Base-by-base conservation (phyloP, 2,113 vertebrate species). In the Aramus guarauna region DNA sequence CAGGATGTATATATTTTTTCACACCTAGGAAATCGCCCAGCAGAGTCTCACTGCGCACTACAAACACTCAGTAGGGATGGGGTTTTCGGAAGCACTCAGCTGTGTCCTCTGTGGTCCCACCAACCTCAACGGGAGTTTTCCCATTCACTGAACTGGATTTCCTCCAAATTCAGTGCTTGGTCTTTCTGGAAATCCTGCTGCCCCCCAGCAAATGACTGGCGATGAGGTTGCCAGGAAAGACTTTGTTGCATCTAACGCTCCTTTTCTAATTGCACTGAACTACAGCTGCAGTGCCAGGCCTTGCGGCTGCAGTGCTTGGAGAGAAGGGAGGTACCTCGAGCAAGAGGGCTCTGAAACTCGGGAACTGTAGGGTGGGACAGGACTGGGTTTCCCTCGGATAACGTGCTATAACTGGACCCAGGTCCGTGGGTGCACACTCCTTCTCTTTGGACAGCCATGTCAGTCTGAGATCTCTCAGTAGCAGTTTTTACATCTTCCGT, bases 161-260 rank as follows among this genome's bases (percentile, higher is more conserved):
- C 8, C 37, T 85, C 81, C 92, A 86, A 55, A 72, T 16, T 39
- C 68, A 68, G 27, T 23, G 66, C 36, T 86, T 7, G 37, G 63
- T 50, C 39, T 74, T 95, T 73, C 83, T 92, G 90, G 90, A 91
- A 88, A 81, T 84, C 55, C 90, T 85, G 36, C 63, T 83, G 67
- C 43, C 85, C 47, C 64, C 18, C 39, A 63, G 27, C 20, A 85
- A 84, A 5, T 0, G 0, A 0, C 3, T 4, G 19, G 19, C 32
- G 58, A 16, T 0, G 0, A 66, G 24, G 45, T 5, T 84, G 47
- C 83, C 83, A 52, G 75, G 47, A 56, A 37, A 67, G 75, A 16
- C 16, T 84, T 39, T 17, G 50, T 48, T 52, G 75, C n/a, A 24
- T 14, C 45, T 39, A 37, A 56, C 0, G 2, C 41, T 69, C 26